Evolutionary conservation across 2,888 invertebrate genomes (phyloP).

Genomic region (Neoscelio sp.): DNA sequence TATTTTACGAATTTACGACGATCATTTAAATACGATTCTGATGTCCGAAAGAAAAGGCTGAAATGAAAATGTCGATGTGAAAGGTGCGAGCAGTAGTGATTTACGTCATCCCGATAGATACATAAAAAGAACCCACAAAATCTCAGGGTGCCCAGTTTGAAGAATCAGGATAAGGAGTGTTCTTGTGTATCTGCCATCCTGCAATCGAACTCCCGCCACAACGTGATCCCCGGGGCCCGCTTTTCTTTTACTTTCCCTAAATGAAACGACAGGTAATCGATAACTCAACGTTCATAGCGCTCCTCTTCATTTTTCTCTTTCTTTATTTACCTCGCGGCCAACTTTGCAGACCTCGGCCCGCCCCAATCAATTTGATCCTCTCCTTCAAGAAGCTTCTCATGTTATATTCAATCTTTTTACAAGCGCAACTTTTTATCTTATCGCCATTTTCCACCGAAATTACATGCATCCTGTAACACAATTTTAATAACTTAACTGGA

Average conservation of each 20-base stretch:
- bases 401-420: background rate
- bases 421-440: no score
- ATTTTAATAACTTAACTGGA: no score
- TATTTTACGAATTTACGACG: conserved; percentile 48
- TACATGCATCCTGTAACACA: no score
- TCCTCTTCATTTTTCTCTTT: conserved; percentile 43
- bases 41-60: background rate
- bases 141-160: conserved; percentile 39
- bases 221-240: conserved; percentile 78
- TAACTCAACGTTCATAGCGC: conserved; percentile 71
- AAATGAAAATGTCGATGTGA: conserved; percentile 53
- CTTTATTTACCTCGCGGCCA: conserved; percentile 63
- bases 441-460: no score
- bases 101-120: conserved; percentile 21
- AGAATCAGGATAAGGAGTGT: conserved; percentile 78
- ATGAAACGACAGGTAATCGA: conserved; percentile 82
- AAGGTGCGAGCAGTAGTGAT: conserved; percentile 57
- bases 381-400: background rate
- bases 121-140: conserved; percentile 54
- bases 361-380: conserved; percentile 38
- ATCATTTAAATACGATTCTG: conserved; percentile 17
- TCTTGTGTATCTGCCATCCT: conserved; percentile 80
- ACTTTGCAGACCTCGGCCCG: background rate
- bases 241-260: conserved; percentile 82
- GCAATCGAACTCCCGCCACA: conserved; percentile 73